Percentiles rank a stretch among this genome's conserved stretches.
These are phyloP conservation scores for Acrocyrtus sp. DNA, from an alignment of 2,888 invertebrate species.

Conservation along the genomic window DNA sequence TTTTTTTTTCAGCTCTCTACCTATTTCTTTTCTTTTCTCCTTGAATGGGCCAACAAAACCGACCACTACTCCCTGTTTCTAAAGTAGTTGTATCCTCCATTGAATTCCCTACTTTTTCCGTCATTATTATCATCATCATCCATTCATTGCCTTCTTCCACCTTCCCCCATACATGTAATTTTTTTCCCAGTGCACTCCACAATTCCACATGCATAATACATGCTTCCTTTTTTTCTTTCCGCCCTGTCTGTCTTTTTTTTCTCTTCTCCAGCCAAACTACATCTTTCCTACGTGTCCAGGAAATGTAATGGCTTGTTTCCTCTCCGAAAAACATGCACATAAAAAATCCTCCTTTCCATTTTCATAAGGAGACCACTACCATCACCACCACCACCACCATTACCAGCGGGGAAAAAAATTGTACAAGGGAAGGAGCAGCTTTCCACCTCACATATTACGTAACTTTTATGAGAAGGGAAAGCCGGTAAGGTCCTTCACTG, in stretches of 20 bases:
- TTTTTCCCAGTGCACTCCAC: constrained; percentile 18
- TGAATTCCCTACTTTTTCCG: neutral
- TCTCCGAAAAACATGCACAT: constrained; percentile 16
- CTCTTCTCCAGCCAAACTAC: constrained; percentile 12
- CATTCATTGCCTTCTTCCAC: neutral
- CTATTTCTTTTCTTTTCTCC: neutral
- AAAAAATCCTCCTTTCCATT: neutral
- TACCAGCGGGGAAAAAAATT: neutral
- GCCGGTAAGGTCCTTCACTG: too few relatives aligned
- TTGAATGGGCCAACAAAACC: neutral
- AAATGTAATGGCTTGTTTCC: constrained; percentile 52
- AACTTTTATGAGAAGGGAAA: neutral
- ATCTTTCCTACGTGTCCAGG: constrained; percentile 42
- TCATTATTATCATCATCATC: neutral
- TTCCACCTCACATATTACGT: too few relatives aligned
- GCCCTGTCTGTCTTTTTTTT: constrained; percentile 6
- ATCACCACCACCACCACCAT: neutral
- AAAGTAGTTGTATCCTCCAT: neutral
- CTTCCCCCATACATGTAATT: constrained; percentile 11
- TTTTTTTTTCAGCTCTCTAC: neutral
- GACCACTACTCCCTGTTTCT: neutral
- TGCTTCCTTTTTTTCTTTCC: constrained; percentile 9
- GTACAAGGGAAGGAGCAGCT: too few relatives aligned
- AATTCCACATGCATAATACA: constrained; percentile 45
- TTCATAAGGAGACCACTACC: neutral